Percentiles rank a stretch among this genome's conserved stretches.
Evolutionary conservation across 1,140 invertebrate genomes (phyloP).

Genomic region (Zaprionus ghesquierei): DNA sequence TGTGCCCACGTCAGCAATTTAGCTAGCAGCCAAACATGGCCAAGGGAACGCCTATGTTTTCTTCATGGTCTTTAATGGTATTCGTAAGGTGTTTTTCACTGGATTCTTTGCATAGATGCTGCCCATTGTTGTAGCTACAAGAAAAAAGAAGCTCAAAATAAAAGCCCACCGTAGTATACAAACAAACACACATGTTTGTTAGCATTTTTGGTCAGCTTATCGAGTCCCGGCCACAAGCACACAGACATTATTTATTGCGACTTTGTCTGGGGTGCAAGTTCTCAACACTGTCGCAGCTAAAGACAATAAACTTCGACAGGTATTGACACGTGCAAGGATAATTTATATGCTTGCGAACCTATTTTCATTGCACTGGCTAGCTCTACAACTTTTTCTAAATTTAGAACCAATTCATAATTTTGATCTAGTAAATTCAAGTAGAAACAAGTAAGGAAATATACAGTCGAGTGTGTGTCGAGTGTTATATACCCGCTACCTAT

Average conservation of each 20-base stretch:
- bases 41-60: constrained; percentile 16
- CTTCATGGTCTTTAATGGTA: constrained; percentile 10
- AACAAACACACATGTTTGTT: constrained; percentile 28
- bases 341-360: constrained; percentile 20
- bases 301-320: constrained; percentile 46
- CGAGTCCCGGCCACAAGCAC: constrained; percentile 15
- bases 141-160: constrained; percentile 31
- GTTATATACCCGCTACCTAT: too few relatives aligned
- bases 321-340: constrained; percentile 21
- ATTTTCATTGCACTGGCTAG: neutral
- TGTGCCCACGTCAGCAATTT: constrained; percentile 30
- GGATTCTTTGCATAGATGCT: constrained; percentile 22
- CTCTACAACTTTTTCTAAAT: neutral
- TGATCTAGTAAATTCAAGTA: neutral
- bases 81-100: constrained; percentile 16
- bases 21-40: constrained; percentile 20
- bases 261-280: constrained; percentile 28
- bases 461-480: too few relatives aligned
- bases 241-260: constrained; percentile 40
- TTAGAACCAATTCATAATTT: neutral
- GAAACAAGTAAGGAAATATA: neutral
- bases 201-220: constrained; percentile 48
- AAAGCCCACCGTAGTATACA: constrained; percentile 13
- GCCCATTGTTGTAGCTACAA: constrained; percentile 1
- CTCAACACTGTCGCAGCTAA: constrained; percentile 31